These are phyloP conservation scores for Paraescarpia echinospica DNA, from an alignment of 1,140 invertebrate genomes.

Conservation along the genomic window DNA sequence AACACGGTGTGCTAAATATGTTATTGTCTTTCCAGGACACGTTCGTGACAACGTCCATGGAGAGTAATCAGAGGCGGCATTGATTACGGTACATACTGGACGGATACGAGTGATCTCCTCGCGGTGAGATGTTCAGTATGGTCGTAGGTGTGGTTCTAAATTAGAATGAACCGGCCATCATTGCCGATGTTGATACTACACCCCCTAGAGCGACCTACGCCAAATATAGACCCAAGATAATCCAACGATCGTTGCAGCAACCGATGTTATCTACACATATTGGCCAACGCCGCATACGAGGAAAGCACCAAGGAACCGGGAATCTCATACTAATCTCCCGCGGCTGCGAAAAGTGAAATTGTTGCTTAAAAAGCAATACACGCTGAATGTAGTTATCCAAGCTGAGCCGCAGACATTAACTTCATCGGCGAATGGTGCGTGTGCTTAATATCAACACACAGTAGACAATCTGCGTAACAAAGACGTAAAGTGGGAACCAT, in stretches of 20 bases:
- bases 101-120: background rate
- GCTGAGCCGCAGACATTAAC: background rate
- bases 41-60: background rate
- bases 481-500: background rate
- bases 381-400: background rate
- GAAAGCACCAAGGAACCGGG: background rate
- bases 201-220: background rate
- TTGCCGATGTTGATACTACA: background rate
- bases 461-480: background rate
- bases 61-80: background rate
- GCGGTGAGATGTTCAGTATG: background rate
- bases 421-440: background rate
- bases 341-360: background rate
- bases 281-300: background rate
- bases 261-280: background rate
- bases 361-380: background rate
- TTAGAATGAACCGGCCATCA: background rate
- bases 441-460: background rate
- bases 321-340: background rate
- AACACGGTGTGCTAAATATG: background rate
- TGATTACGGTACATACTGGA: background rate
- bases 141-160: background rate
- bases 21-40: background rate
- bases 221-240: background rate
- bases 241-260: background rate